A percentile compares a stretch with the other conserved stretches of the same genome.
Conservation (phyloP, 2,797 vertebrate genomes). For the Malurus leucopterus region DNA sequence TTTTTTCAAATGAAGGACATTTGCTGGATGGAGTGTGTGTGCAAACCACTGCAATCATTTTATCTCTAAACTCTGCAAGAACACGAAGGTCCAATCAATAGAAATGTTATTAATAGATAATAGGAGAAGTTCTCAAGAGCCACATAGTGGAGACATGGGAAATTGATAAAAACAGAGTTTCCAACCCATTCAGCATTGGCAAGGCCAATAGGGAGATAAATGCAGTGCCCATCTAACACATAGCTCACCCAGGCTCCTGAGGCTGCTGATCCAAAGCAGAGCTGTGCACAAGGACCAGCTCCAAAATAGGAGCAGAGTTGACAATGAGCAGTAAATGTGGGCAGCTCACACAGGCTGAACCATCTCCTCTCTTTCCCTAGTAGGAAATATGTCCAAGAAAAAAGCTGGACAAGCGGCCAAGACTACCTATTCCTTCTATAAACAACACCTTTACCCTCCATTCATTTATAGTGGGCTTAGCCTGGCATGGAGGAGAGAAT, state of each 20-base stretch:
- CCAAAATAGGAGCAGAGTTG: background rate
- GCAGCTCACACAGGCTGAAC: background rate
- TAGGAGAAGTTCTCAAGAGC: background rate
- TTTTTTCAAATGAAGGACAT: background rate
- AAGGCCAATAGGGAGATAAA: background rate
- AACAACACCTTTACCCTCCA: background rate
- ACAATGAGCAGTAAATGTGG: background rate
- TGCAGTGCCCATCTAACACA: background rate
- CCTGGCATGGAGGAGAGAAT: background rate
- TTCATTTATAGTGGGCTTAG: background rate
- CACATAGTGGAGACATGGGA: background rate
- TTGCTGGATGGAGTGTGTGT: background rate
- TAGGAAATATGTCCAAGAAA: background rate
- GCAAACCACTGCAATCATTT: background rate
- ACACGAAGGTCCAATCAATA: background rate
- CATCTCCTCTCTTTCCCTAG: background rate
- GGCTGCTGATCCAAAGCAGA: background rate
- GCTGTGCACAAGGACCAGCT: background rate
- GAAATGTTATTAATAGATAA: slow-evolving; percentile 26
- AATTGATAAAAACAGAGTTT: background rate
- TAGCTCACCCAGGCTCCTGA: accelerated
- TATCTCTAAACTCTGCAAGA: background rate
- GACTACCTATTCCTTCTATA: background rate
- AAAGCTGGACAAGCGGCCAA: background rate
- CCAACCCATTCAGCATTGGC: background rate